Evolutionary conservation across 2,888 invertebrate species (phyloP).

Genomic region (Fabriciana adippe): DNA sequence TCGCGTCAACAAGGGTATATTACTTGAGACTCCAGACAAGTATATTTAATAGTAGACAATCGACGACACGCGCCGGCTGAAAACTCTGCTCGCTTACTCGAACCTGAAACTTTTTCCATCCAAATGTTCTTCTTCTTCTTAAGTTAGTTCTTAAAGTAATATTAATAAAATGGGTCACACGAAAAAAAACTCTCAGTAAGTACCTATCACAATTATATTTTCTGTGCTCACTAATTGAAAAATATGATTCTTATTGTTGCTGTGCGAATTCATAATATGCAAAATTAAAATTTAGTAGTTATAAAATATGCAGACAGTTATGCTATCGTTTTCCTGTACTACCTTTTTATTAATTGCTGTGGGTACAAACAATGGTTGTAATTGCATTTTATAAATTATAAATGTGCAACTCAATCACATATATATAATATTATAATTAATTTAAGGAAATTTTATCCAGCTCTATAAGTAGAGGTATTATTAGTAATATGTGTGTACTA

Average conservation of each 20-base stretch:
- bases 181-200: constrained; percentile 40
- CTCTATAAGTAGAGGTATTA: background rate
- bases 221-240: background rate
- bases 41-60: constrained; percentile 29
- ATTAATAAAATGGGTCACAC: constrained; percentile 36
- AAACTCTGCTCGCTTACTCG: background rate
- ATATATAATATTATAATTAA: background rate
- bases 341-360: background rate
- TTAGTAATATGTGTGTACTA: background rate
- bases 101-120: background rate
- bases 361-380: background rate
- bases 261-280: background rate
- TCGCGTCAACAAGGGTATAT: constrained; percentile 32
- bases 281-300: background rate
- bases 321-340: background rate
- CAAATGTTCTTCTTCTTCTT: too few relatives aligned
- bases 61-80: constrained; percentile 14
- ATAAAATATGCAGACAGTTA: background rate
- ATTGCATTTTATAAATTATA: constrained; percentile 2
- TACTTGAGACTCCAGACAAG: constrained; percentile 23
- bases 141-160: background rate
- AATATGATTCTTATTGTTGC: background rate
- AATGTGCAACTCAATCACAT: background rate
- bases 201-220: constrained; percentile 6
- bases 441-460: background rate